Conservation (phyloP, 2,113 vertebrate genomes). For the Egretta garzetta region DNA sequence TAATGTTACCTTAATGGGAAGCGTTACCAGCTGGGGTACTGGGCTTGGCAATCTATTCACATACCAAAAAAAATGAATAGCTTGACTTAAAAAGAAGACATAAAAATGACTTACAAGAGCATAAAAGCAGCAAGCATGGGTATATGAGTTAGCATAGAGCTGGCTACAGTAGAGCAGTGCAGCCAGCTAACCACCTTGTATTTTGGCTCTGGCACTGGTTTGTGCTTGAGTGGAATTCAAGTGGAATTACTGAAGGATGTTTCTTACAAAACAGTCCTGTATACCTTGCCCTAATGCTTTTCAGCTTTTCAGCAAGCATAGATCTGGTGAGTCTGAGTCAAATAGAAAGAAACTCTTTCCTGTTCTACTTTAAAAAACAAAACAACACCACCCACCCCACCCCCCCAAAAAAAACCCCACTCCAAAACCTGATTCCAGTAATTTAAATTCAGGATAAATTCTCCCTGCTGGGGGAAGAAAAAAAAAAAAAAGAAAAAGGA, state of each 20-base stretch:
- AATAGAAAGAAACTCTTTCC: background rate
- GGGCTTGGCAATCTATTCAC: background rate
- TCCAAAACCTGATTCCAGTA: background rate
- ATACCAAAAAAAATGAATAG: background rate
- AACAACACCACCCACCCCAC: background rate
- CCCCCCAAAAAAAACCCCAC: background rate
- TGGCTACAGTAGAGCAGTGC: background rate
- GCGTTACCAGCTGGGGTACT: constrained; percentile 31
- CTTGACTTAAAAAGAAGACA: constrained; percentile 24
- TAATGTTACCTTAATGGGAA: constrained; percentile 60
- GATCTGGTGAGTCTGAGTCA: background rate
- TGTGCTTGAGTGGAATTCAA: constrained; percentile 34
- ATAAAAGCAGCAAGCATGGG: constrained; percentile 44
- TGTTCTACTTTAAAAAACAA: background rate
- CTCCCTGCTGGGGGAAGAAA: accelerated
- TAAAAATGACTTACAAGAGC: constrained; percentile 66
- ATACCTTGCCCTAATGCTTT: background rate
- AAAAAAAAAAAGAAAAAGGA: too few relatives aligned
- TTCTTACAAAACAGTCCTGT: constrained; percentile 29
- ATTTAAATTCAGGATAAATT: background rate
- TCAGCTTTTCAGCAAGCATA: constrained; percentile 1
- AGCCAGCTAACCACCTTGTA: background rate
- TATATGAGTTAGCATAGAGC: background rate
- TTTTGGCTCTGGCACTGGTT: constrained; percentile 48
- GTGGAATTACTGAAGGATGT: constrained; percentile 56